Base-by-base conservation (phyloP, 2,797 vertebrate genomes). In the Astyanax mexicanus region DNA sequence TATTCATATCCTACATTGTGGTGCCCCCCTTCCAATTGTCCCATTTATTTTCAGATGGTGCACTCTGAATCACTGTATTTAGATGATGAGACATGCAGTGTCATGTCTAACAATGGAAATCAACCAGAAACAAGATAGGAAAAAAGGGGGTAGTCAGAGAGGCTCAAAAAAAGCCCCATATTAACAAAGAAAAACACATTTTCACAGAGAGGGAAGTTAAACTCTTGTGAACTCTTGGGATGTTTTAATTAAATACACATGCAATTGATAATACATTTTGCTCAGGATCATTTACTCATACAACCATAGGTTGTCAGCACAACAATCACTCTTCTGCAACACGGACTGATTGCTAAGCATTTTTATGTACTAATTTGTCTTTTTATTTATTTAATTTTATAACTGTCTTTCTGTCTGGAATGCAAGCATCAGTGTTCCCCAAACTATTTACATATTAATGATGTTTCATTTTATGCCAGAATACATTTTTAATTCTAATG, bases 51-150 rank as follows among this genome's bases (percentile, higher is more conserved):
- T 67, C 42, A 78, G 58, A 64, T 45, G 75, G 23, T 54, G 42
- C 64, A 51, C 25, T 25, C 23, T 66, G 69, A 77, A 73, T 72
- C 69, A 72, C 37, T 73, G 55, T 78, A 69, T 78, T 69, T 69
- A 73, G 62, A 73, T 49, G 45, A 78, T 78, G 51, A 78, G 44
- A 78, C 69, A 72, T 60, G 66, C 52, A 66, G 47, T 72, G 76
- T 73, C 70, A 69, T 54, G 68, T 55, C 64, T 15, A 69, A 79
- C 77, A 74, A 69, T 54, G 21, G 47, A 74, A 79, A 60, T 67
- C 69, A 40, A 42, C n/a, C 76, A 78, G 76, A 68, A 29, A 58
- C 45, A 61, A 32, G 42, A 67, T 23, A 4, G 10, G 60, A 21
- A 72, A 78, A 67, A 27, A 19, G 58, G 52, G 57, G 40, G 61